These are phyloP conservation scores for Champsocephalus gunnari DNA, from an alignment of 2,797 vertebrate genomes.

Conservation along the genomic window DNA sequence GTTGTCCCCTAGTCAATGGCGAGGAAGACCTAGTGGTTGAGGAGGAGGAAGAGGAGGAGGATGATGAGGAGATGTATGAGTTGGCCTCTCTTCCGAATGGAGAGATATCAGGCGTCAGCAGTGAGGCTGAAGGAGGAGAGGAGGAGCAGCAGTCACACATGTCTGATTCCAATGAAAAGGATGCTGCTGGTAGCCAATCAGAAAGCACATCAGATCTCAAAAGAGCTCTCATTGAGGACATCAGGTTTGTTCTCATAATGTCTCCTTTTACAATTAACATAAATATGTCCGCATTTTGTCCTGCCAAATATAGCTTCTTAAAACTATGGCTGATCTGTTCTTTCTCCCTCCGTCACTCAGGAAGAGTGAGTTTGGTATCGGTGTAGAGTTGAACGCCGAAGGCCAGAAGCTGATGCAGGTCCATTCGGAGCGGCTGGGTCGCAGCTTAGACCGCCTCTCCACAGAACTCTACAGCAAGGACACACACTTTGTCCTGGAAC, in stretches of 20 bases:
- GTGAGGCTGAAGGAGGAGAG: conserved; percentile 55
- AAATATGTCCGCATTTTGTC: neutral
- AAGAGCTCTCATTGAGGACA: conserved; percentile 81
- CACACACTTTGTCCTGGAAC: conserved; percentile 88
- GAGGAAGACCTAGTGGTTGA: conserved; percentile 40
- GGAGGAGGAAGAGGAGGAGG: conserved; percentile 54
- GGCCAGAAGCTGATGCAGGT: conserved; percentile 83
- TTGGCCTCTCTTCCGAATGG: conserved; percentile 56
- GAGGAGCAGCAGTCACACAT: conserved; percentile 46
- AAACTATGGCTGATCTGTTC: neutral
- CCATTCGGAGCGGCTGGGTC: conserved; percentile 83
- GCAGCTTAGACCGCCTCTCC: conserved; percentile 86
- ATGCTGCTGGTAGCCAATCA: conserved; percentile 17
- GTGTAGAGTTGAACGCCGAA: conserved; percentile 81
- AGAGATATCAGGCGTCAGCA: conserved; percentile 41
- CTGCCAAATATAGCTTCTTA: neutral
- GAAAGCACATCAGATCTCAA: conserved; percentile 45
- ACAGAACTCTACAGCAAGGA: conserved; percentile 90
- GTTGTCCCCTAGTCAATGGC: conserved; percentile 36
- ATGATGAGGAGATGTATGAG: conserved; percentile 79
- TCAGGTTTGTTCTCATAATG: conserved; percentile 74
- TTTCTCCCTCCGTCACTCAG: conserved; percentile 45
- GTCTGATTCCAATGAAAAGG: conserved; percentile 37
- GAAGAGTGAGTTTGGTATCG: conserved; percentile 86
- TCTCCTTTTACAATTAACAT: neutral